Evolutionary conservation across 1,140 invertebrate genomes (phyloP), one percentile per base, ranked within the genome.

Genomic region (Bacillus rossius): DNA sequence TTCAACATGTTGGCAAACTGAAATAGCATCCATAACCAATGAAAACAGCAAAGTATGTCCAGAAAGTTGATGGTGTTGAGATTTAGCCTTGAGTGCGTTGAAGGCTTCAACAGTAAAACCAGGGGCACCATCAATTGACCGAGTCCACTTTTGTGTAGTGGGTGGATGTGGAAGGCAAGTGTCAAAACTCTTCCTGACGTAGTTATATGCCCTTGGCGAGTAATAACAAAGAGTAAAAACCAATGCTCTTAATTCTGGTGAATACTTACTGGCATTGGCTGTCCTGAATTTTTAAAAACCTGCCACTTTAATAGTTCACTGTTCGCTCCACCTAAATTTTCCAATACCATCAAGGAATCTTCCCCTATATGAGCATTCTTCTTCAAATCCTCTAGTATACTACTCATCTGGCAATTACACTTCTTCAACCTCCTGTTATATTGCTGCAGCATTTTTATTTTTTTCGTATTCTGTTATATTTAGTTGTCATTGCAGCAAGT

Each of bases 21-120:
- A 43, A 64, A 73, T 72, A 58, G 72, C 65, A 56, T 71, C 70
- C 43, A 62, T 43, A 4, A 67, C 50, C 22, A 73, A 58, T 34
- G 41, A 34, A 51, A 64, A 67, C 14, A 68, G 47, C 42, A 65
- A 26, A 60, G 60, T 58, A 25, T 47, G 29, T 48, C 53, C 29
- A 20, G 47, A 56, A 17, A 41, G 17, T 25, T 50, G 14, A 8
- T 22, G 38, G 42, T 20, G 25, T 29, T 29, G 2, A 48, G 20
- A 16, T 13, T 34, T 64, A 65, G 42, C 34, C 8, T 57, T 64
- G 54, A 38, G 69, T 55, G 19, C 56, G 42, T 40, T 34, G 0
- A 65, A 63, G 13, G 68, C 57, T 64, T 71, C 66, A 25, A 58
- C 40, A 14, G 66, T 65, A 61, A 69, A 70, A 16, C 71, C 68